A percentile compares a stretch with the other conserved stretches of the same genome.
These are phyloP conservation scores for Lycocorax pyrrhopterus DNA, from an alignment of 2,113 vertebrate genomes.

Conservation along the genomic window DNA sequence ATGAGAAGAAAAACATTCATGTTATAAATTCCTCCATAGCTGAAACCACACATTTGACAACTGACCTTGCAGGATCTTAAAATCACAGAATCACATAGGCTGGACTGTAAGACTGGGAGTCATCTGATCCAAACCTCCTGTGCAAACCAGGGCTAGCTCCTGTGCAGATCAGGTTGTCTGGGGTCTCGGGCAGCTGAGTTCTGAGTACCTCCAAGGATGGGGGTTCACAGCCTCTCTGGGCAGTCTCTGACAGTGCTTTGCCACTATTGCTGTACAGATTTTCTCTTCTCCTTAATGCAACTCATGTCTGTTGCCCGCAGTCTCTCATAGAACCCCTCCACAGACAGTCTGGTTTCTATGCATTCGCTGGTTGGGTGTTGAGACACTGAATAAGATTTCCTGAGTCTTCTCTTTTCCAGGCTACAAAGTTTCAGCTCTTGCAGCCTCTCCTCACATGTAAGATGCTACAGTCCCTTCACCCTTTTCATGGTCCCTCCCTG, in stretches of 20 bases:
- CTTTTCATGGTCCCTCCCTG: not conserved
- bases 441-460: not conserved
- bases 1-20: not conserved
- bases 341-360: not conserved
- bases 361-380: not conserved
- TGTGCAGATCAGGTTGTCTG: not conserved
- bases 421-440: not conserved
- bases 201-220: not conserved
- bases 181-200: not conserved
- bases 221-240: not conserved
- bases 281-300: not conserved
- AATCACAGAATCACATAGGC: not conserved
- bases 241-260: not conserved
- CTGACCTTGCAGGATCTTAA: not conserved
- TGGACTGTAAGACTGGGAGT: not conserved
- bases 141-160: not conserved
- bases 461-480: not conserved
- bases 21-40: not conserved
- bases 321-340: not conserved
- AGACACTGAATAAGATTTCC: not conserved
- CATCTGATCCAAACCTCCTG: accelerated
- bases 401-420: not conserved
- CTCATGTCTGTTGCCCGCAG: not conserved
- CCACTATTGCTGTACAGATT: not conserved
- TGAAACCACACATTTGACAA: not conserved